Evolutionary conservation across 2,888 invertebrate species (phyloP).

Genomic region (Oegoconia quadripuncta): DNA sequence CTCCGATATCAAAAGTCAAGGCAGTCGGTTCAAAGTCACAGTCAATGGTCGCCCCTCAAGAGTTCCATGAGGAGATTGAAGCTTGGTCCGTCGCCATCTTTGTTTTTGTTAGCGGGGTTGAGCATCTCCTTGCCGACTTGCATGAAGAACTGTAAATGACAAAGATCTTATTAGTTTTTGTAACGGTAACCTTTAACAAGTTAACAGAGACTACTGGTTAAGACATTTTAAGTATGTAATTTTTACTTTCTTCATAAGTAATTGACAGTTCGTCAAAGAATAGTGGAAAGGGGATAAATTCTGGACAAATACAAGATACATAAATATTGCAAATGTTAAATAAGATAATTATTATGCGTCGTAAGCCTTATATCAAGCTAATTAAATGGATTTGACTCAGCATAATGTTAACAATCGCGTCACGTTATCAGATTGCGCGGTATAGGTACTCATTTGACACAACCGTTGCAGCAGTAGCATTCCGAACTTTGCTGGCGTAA

Average conservation of each 20-base stretch:
- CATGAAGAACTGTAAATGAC: slow-evolving; percentile 61
- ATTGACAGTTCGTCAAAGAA: no score
- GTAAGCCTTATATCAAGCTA: no score
- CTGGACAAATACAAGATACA: no score
- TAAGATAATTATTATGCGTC: no score
- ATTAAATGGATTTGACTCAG: no score
- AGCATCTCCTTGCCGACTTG: slow-evolving; percentile 96
- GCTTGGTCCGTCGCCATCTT: slow-evolving; percentile 93
- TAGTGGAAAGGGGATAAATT: no score
- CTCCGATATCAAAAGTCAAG: neutral
- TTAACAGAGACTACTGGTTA: neutral
- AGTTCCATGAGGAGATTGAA: slow-evolving; percentile 98
- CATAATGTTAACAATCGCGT: no score
- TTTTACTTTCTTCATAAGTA: no score
- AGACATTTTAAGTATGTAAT: no score
- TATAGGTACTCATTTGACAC: neutral
- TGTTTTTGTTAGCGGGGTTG: slow-evolving; percentile 87
- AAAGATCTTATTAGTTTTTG: neutral
- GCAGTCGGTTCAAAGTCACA: slow-evolving; percentile 6
- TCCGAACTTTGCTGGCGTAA: no score
- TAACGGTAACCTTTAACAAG: neutral
- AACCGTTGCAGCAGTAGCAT: neutral
- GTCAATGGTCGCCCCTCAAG: slow-evolving; percentile 93
- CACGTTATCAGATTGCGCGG: neutral
- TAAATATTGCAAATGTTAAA: no score